Base-by-base conservation (phyloP, 2,797 vertebrate genomes). In the Vireo griseus region DNA sequence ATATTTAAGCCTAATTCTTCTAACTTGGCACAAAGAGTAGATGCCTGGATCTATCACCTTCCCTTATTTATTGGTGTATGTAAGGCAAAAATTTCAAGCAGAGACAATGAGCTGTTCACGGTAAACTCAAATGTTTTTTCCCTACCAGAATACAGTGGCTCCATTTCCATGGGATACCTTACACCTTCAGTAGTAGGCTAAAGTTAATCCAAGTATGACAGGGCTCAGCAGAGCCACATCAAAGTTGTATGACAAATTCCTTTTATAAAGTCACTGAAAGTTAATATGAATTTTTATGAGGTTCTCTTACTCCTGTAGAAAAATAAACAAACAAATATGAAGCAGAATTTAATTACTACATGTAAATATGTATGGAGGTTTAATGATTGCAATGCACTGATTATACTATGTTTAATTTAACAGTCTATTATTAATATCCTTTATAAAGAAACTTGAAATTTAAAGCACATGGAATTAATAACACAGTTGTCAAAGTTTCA, bases 241-340 rank as follows among this genome's bases (percentile, higher is more conserved):
- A 59, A 81, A 86, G 10, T 77, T 88, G 71, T 55, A 61, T 4
- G 15, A 40, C 18, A 79, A 84, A 87, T 94, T 88, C 62, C 59
- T 92, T 92, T 92, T 88, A 51, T 83, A 88, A 97, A 74, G 66
- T 88, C 44, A 71, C 51, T 77, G 48, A 92, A 95, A 76, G 18
- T 39, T 93, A 79, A 80, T 35, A 92, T 89, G 52, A 94, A 92
- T 92, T 97, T 97, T 95, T 97, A 95, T 94, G 67, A 96, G 54
- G 21, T 69, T 79, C 51, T 83, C 58, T 58, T 86, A 10, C 26
- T 94, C 24, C 31, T n/a, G 45, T 78, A 95, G 45, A 96, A 94
- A 97, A 90, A 54, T 20, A 97, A 87, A 61, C 75, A 52, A 75
- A 94, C 39, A 69, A 91, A 80, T 71, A 72, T 75, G 33, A 65